Evolutionary conservation across 1,140 invertebrate genomes (phyloP), one percentile per base, ranked within the genome.

Genomic region (Harpegnathos saltator): DNA sequence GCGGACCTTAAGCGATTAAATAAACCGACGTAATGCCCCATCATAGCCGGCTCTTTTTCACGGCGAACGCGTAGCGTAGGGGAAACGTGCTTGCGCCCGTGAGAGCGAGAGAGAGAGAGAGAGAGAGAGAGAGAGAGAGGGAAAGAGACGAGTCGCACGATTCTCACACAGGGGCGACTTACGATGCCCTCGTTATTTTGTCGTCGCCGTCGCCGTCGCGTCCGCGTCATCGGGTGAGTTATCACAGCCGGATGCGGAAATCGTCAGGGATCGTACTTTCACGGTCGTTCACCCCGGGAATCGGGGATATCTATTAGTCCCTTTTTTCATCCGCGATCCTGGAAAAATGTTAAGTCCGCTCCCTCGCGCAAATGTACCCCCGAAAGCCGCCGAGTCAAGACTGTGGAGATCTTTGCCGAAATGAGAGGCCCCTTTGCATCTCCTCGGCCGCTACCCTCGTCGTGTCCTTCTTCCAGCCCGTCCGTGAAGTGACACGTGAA

Each of bases 21-120:
- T 88, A 88, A 88, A 88, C 59, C 61, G 54, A 44, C 54, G 50
- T 87, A 82, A 88, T 81, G 85, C 74, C n/a, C 38, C 73, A 22
- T 61, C 72, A 58, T 52, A 58, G 66, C 5, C 24, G 56, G 26
- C 72, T 54, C 68, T 73, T 86, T 80, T 74, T 74, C 73, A 83
- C 73, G 29, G 24, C 50, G 7, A 44, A 24, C 54, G 52, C n/a
- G 24, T 58, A 71, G 38, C 7, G 38, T 44, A 44, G 11, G 33
- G 50, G 12, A 19, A 75, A 44, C 38, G 14, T 11, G 54, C 17
- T 19, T n/a, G n/a, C 29, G 4, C 3, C 12, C 29, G 19, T 3
- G 7, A 7, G 7, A 48, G 38, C n/a, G n/a, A n/a, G n/a, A n/a
- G n/a, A n/a, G n/a, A n/a, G n/a, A n/a, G n/a, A n/a, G n/a, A n/a